Base-by-base conservation (phyloP, 37 sponge, comb jelly and placozoan species). In the Mnemiopsis leidyi region DNA sequence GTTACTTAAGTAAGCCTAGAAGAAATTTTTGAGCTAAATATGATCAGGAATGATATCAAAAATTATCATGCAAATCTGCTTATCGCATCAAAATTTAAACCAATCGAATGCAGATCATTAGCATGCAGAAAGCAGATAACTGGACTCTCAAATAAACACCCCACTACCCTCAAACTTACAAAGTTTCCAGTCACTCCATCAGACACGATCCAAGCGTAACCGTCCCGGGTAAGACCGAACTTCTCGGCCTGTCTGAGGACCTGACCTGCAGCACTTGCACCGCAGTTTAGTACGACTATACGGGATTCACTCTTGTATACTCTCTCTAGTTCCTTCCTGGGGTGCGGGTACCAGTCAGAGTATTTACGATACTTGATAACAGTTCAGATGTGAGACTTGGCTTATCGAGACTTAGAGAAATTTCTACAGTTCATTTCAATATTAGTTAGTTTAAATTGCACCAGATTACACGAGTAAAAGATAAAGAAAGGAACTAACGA, bases 221-320 rank as follows among this genome's bases (percentile, higher is more conserved):
- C 90, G 29, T 28, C 36, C 26, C 29, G 29, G 9, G 90, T 85
- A 16, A 85, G 5, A 39, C 90, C 90, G 24, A 40, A 40, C 61
- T 85, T 38, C 48, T 85, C 90, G 24, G 90, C 90, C 35, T 85
- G 90, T 85, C 61, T 38, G 48, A 85, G 48, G n/a, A 85, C 90
- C 48, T 85, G 48, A 1, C 90, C 90, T 16, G 90, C 90, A 1
- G 90, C 90, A 39, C 90, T 40, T 3, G 90, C 90, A 21, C 90
- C 90, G 36, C 90, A 39, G 61, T 85, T 85, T n/a, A 85, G 90
- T 40, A 85, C 90, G 29, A 85, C 39, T n/a, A 85, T 85, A 18
- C 90, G 90, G 40, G 90, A 85, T 39, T 85, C 90, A 85, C 90
- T 85, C 90, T 85, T 28, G 3, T 85, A 23, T 25, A 85, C 7